A percentile compares a stretch with the other conserved stretches of the same genome.
Conservation (phyloP, 2,888 invertebrate species). For the Hetaerina titia region DNA sequence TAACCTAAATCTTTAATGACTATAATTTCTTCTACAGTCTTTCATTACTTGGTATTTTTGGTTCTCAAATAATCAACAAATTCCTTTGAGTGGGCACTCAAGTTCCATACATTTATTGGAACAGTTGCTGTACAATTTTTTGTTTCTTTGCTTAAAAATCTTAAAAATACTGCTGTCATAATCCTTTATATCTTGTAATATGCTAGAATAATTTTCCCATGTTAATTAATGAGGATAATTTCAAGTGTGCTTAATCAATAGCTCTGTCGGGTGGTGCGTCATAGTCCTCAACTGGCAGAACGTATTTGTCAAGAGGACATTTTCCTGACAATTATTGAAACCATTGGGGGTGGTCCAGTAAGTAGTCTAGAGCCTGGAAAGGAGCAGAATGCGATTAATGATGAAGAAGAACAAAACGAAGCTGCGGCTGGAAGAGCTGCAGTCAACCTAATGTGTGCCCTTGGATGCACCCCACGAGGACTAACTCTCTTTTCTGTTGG, state of each 20-base stretch:
- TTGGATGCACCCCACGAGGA: constrained; percentile 78
- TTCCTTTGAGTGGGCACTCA: too few species aligned
- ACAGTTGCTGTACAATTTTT: too few species aligned
- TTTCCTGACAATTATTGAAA: constrained; percentile 13
- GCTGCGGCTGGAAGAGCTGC: constrained; percentile 82
- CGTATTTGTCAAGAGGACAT: constrained; percentile 19
- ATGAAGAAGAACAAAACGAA: constrained; percentile 79
- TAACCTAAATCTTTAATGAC: neutral
- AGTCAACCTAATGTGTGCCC: constrained; percentile 79
- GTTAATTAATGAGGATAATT: neutral
- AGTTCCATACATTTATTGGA: too few species aligned
- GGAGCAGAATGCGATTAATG: constrained; percentile 76
- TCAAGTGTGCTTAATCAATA: neutral
- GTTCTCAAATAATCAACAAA: too few species aligned
- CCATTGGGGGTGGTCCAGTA: constrained; percentile 23
- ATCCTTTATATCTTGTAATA: too few species aligned
- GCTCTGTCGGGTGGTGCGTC: constrained; percentile 7
- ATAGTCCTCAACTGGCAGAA: constrained; percentile 28
- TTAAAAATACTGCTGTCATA: too few species aligned
- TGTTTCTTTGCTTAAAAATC: too few species aligned
- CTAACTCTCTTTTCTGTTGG: constrained; percentile 79
- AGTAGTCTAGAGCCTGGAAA: constrained; percentile 73
- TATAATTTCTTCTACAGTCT: too few species aligned
- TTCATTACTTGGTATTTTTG: too few species aligned
- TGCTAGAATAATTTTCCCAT: too few species aligned